Base-by-base conservation (phyloP, 1,140 invertebrate species). In the Scaptodrosophila lebanonensis region DNA sequence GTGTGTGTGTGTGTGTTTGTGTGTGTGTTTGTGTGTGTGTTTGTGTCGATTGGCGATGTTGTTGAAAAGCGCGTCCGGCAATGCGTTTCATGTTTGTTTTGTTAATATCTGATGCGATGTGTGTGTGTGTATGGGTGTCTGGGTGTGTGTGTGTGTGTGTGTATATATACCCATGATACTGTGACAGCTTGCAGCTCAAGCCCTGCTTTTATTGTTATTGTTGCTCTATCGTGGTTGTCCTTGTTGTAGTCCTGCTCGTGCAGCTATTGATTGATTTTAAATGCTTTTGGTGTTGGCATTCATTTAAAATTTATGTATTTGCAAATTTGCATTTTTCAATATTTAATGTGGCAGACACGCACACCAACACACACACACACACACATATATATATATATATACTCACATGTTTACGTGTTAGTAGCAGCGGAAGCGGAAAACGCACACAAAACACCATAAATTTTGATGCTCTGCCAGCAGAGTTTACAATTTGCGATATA, bases 251-350 rank as follows among this genome's bases (percentile, higher is more conserved):
- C 15, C 22, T n/a, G n/a, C 22, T 4, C 8, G 8, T 8, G 22
- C 22, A 25, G 22, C 22, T 53, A 72, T 67, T 71, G 73, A 77
- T 77, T 77, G 72, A 79, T 77, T 77, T 79, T 72, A 79, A 72
- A 79, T 68, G 73, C 58, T 64, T 66, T 79, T 67, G 72, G 72
- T 77, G 72, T 77, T 72, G 72, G 59, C 64, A 68, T 52, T 64
- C 67, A 77, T 79, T 68, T 39, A 61, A 68, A 77, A 77, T 77
- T 68, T 30, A 79, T 77, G 72, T 61, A 72, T 68, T 77, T 79
- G 64, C 72, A 72, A 79, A 79, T 79, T 77, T 72, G 61, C 61
- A 71, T 76, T 67, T 76, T 77, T 66, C 62, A 77, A 76, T 76
- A 77, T 66, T 76, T 79, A 64, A 77, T 76, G 58, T 54, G 38